Base-by-base conservation (phyloP, 2,888 invertebrate species). In the Drosophila setosimentum region DNA sequence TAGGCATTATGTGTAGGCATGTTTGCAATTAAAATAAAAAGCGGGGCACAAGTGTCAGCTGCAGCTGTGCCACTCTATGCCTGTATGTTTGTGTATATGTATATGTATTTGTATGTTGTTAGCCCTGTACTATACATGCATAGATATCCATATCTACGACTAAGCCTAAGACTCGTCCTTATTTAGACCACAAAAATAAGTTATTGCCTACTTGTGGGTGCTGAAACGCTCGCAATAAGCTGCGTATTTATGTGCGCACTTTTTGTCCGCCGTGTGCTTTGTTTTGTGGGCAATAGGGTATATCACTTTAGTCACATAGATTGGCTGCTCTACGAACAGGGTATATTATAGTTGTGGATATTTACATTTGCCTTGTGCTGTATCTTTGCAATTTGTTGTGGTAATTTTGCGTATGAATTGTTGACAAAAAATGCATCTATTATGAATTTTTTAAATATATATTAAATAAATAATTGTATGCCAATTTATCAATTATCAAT, bases 1-100 rank as follows among this genome's bases (percentile, higher is more conserved):
- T 59, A 68, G 60, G 77, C 75, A 72, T 74, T 80, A 80, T 72
- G 72, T 73, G 71, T 59, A 80, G 83, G 65, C 82, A 74, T 83
- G 84, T 67, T 77, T 72, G 89, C 87, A 86, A 86, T 86, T 87
- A 86, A 86, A 87, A 87, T 78, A 89, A 89, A 86, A 87, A 82
- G 63, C 71, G 67, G 69, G 65, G 73, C 87, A 77, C 76, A 75
- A 83, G 72, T 82, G 72, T 68, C 68, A 71, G 80, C 55, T 79
- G 60, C 57, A 59, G 37, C 59, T 62, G 68, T 74, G 37, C 29
- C 70, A 37, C 55, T 8, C 16, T 35, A 21, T 21, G 13, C 32
- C 21, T 35, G 33, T 24, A 24, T 53, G 8, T 13, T 8, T 8
- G 1, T 11, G 2, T 53, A 37, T 37, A 13, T 55, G n/a, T 55